These are phyloP conservation scores for Creontiades dilutus DNA, from an alignment of 2,888 invertebrate genomes.

Conservation along the genomic window DNA sequence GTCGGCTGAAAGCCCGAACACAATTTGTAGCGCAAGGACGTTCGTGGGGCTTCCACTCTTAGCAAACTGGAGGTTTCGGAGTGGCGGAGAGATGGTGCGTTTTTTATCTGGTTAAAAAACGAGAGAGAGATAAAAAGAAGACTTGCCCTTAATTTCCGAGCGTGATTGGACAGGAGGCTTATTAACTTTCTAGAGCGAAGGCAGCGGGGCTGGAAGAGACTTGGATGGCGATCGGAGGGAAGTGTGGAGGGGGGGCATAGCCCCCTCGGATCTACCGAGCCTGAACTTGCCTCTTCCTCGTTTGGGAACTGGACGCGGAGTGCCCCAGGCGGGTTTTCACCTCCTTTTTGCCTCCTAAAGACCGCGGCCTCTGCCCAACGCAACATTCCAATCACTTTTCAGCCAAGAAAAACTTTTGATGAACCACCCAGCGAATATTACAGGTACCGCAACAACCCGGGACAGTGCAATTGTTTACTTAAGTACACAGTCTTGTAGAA, in stretches of 20 bases:
- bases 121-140: background rate
- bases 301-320: background rate
- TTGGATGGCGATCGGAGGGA: background rate
- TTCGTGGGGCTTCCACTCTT: background rate
- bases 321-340: background rate
- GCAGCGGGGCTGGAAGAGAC: background rate
- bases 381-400: slow-evolving; percentile 10
- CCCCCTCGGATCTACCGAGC: background rate
- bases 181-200: slow-evolving; percentile 60
- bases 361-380: background rate
- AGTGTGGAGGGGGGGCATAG: background rate
- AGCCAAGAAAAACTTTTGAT: background rate
- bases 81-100: background rate
- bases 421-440: too few relatives aligned
- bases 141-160: slow-evolving; percentile 62
- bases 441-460: too few relatives aligned
- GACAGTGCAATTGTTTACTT: too few relatives aligned
- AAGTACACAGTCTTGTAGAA: too few relatives aligned
- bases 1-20: background rate
- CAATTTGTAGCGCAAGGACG: background rate
- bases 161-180: slow-evolving; percentile 58
- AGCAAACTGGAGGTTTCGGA: background rate
- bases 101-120: too few relatives aligned
- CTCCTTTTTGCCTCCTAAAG: background rate
- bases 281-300: slow-evolving; percentile 12